Evolutionary conservation across 2,797 vertebrate species (phyloP).

Genomic region (Ptychobarbus kaznakovi): DNA sequence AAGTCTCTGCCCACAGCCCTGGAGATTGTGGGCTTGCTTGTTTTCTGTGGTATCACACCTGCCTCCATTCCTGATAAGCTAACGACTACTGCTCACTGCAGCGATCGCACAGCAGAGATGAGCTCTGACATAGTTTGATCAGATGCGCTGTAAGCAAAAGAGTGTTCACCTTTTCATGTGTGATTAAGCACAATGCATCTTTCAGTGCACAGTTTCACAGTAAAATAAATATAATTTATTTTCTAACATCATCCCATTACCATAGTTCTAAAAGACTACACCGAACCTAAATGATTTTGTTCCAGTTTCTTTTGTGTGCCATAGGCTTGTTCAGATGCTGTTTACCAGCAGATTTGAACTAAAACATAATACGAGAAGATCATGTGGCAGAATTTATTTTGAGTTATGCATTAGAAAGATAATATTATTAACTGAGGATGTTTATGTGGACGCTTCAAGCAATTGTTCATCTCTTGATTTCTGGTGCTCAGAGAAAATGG

Average conservation of each 20-base stretch:
- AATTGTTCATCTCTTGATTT: slow-evolving; percentile 53
- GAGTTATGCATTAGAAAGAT: slow-evolving; percentile 29
- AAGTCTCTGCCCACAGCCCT: slow-evolving; percentile 25
- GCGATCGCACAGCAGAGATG: background rate
- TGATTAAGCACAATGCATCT: slow-evolving; percentile 19
- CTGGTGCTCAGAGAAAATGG: slow-evolving; percentile 54
- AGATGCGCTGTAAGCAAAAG: slow-evolving; percentile 6
- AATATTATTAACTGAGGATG: slow-evolving; percentile 30
- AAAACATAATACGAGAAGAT: background rate
- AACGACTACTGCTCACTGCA: slow-evolving; percentile 30
- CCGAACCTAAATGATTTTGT: background rate
- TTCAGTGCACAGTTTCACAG: background rate
- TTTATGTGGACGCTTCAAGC: slow-evolving; percentile 44
- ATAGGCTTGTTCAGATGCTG: background rate
- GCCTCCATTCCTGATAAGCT: slow-evolving; percentile 30
- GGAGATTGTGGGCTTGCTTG: slow-evolving; percentile 27
- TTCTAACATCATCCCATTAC: slow-evolving; percentile 5
- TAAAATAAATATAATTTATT: slow-evolving; percentile 10
- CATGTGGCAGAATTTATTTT: slow-evolving; percentile 8
- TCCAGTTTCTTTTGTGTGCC: background rate
- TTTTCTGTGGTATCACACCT: slow-evolving; percentile 23
- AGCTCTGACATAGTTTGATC: background rate
- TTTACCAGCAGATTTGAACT: slow-evolving; percentile 5
- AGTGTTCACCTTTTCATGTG: slow-evolving; percentile 16
- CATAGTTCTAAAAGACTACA: background rate